phyloP scores from a whole-genome alignment of 2,113 vertebrate species.

The Nerophis ophidion region DNA sequence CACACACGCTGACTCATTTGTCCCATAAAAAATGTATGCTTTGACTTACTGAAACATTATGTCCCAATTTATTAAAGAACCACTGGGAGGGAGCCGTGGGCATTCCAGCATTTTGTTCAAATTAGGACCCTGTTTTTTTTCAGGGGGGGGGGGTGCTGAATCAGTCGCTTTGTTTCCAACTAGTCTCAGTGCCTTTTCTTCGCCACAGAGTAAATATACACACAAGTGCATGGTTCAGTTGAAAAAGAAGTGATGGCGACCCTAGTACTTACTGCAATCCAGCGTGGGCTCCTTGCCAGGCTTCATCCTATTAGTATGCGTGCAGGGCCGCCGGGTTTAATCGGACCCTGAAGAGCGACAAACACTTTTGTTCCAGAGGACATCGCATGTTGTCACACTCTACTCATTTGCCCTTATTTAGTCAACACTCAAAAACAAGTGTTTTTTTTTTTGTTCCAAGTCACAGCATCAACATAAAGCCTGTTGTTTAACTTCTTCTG shows the following conservation, averaged over 20 bases:
- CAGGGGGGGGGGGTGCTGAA: slow-evolving; percentile 15
- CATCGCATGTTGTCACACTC: slow-evolving; percentile 28
- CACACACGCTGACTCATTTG: slow-evolving; percentile 50
- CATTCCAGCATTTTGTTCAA: slow-evolving; percentile 51
- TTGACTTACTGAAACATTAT: slow-evolving; percentile 59
- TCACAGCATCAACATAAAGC: slow-evolving; percentile 7
- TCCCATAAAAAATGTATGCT: slow-evolving; percentile 63
- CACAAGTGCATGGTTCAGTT: slow-evolving; percentile 13
- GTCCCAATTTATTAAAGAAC: slow-evolving; percentile 62
- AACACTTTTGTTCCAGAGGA: slow-evolving; percentile 34
- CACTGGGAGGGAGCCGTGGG: slow-evolving; percentile 45
- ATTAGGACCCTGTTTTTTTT: slow-evolving; percentile 57
- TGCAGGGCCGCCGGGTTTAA: slow-evolving; percentile 27
- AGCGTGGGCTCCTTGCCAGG: slow-evolving; percentile 17
- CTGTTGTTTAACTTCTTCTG: neutral
- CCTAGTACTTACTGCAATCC: slow-evolving; percentile 38
- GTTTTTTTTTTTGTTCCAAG: slow-evolving; percentile 27
- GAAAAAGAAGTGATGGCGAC: slow-evolving; percentile 27
- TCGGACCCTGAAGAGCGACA: slow-evolving; percentile 31
- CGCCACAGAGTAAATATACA: slow-evolving; percentile 11
- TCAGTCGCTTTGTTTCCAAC: slow-evolving; percentile 40
- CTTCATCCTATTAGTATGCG: slow-evolving; percentile 42
- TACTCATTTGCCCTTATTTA: slow-evolving; percentile 42
- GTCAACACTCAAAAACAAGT: slow-evolving; percentile 27
- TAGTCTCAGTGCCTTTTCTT: slow-evolving; percentile 1